These are phyloP conservation scores for Megastigmus dorsalis DNA, from an alignment of 2,888 invertebrate genomes.

Conservation along the genomic window DNA sequence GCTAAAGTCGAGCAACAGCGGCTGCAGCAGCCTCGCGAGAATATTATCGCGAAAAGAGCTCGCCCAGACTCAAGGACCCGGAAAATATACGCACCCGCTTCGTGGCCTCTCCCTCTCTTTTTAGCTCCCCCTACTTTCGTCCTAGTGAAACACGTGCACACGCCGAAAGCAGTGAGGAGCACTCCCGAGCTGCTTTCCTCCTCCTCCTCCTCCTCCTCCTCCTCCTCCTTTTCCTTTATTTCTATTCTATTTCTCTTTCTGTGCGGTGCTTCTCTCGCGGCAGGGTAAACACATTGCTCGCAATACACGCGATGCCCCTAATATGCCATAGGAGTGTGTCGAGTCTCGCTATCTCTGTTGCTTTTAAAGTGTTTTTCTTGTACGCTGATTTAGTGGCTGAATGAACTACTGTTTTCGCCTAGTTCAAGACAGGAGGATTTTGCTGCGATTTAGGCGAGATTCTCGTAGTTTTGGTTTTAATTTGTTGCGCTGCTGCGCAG, in stretches of 20 bases:
- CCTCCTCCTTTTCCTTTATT: too few species aligned
- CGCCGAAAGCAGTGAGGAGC: background rate
- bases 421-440: too few species aligned
- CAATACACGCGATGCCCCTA: background rate
- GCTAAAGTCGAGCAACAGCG: too few species aligned
- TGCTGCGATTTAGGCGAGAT: background rate
- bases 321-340: too few species aligned
- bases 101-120: background rate
- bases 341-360: too few species aligned
- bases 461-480: too few species aligned
- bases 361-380: slow-evolving; percentile 1
- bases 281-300: background rate
- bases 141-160: background rate
- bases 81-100: slow-evolving; percentile 12
- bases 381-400: background rate
- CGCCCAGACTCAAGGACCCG: slow-evolving; percentile 20
- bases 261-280: too few species aligned
- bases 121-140: background rate
- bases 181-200: too few species aligned
- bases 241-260: too few species aligned
- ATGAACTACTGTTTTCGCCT: slow-evolving; percentile 15
- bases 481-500: too few species aligned
- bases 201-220: too few species aligned
- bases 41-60: slow-evolving; percentile 16
- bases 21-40: too few species aligned